Conservation (phyloP, 1,140 invertebrate species). For the Metaphire vulgaris region DNA sequence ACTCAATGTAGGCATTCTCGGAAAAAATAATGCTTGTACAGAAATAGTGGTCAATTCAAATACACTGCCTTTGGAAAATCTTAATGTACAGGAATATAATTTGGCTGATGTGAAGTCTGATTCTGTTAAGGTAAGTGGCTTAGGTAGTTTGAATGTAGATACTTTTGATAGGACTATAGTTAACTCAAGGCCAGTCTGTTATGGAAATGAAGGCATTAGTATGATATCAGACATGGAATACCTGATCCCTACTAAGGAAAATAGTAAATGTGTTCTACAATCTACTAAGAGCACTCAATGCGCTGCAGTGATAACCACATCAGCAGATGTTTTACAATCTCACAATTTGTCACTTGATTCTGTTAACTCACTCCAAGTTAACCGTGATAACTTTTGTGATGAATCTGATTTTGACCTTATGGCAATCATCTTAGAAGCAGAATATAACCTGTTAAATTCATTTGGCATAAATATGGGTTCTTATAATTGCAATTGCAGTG, state of each 20-base stretch:
- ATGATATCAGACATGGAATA: too few species aligned
- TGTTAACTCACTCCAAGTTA: neutral
- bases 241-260: too few species aligned
- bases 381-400: neutral
- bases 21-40: neutral
- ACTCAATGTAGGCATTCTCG: neutral
- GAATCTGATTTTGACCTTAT: neutral
- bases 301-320: neutral
- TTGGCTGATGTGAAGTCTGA: neutral
- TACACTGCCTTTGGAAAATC: neutral
- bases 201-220: too few species aligned
- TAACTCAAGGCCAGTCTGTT: too few species aligned
- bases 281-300: neutral
- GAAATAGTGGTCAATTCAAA: neutral
- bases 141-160: too few species aligned
- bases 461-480: neutral
- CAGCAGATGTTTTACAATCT: too few species aligned
- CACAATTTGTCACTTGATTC: neutral
- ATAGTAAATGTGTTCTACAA: neutral
- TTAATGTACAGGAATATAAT: neutral
- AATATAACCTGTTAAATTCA: neutral
- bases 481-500: neutral
- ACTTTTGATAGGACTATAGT: too few species aligned
- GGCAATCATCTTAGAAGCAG: neutral
- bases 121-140: neutral